These are phyloP conservation scores for Campoletis raptor DNA, from an alignment of 2,888 invertebrate genomes.

Conservation along the genomic window DNA sequence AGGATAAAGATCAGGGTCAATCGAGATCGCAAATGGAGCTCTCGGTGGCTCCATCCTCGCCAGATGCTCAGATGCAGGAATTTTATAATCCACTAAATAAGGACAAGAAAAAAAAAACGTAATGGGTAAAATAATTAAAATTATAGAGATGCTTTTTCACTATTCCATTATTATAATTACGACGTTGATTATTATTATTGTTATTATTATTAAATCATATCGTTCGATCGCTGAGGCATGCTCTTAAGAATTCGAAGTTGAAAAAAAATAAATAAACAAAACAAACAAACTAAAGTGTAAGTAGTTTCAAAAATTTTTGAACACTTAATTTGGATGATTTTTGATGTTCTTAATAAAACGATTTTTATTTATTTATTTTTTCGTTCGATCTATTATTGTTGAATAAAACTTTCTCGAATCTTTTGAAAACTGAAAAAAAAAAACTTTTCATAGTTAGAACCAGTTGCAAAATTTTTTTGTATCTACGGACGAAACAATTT, in stretches of 20 bases:
- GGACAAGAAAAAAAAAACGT: background rate
- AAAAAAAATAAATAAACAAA: background rate
- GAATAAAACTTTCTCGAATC: background rate
- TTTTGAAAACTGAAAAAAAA: background rate
- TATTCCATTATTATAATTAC: background rate
- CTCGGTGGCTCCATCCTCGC: slow-evolving; percentile 36
- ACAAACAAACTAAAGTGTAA: background rate
- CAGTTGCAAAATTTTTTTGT: background rate
- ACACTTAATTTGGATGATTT: background rate
- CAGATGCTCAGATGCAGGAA: slow-evolving; percentile 32
- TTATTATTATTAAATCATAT: background rate
- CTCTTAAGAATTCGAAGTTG: background rate
- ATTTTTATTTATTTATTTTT: too few relatives aligned
- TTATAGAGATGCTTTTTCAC: background rate
- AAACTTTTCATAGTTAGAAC: background rate
- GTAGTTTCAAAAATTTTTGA: background rate
- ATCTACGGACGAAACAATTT: background rate
- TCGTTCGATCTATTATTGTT: background rate
- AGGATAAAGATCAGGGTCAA: slow-evolving; percentile 63
- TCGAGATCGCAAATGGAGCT: slow-evolving; percentile 58
- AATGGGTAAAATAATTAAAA: slow-evolving; percentile 1
- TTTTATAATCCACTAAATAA: slow-evolving; percentile 28
- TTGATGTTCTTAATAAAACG: background rate
- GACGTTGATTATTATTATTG: background rate
- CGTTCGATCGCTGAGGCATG: background rate